These are phyloP conservation scores for Heliconius eleuchia DNA, from an alignment of 1,140 invertebrate species.

Conservation along the genomic window DNA sequence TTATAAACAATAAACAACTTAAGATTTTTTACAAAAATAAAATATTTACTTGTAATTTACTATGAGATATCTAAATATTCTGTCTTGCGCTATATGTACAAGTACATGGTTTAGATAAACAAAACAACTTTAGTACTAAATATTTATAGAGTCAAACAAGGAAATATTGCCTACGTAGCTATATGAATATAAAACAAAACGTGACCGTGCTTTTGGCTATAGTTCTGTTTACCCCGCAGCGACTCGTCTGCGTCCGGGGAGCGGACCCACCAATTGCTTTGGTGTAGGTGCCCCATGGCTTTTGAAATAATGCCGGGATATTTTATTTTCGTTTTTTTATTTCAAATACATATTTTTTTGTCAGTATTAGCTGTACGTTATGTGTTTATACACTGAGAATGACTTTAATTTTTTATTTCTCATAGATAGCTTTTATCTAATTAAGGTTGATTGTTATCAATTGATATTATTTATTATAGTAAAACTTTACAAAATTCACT, in stretches of 20 bases:
- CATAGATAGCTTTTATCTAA: neutral
- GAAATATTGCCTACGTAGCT: conserved; percentile 9
- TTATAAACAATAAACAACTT: neutral
- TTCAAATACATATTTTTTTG: neutral
- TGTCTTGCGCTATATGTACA: neutral
- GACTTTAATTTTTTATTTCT: neutral
- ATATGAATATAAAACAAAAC: conserved; percentile 36
- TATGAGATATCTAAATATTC: neutral
- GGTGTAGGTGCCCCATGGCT: conserved; percentile 37
- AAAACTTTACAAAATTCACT: neutral
- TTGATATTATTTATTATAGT: neutral
- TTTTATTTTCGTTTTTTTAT: neutral
- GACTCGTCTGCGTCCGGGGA: conserved; percentile 46
- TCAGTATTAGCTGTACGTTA: too few species aligned
- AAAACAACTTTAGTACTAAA: conserved; percentile 6
- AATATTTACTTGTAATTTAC: neutral
- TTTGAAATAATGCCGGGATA: neutral
- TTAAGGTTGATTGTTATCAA: neutral
- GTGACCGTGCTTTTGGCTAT: conserved; percentile 27
- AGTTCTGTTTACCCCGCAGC: conserved; percentile 39
- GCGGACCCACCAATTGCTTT: conserved; percentile 54
- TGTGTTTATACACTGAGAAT: neutral
- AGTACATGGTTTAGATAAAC: neutral
- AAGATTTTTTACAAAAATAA: neutral
- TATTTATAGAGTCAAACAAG: conserved; percentile 1